Base-by-base conservation (phyloP, 2,888 invertebrate genomes). In the Apeira syringaria region DNA sequence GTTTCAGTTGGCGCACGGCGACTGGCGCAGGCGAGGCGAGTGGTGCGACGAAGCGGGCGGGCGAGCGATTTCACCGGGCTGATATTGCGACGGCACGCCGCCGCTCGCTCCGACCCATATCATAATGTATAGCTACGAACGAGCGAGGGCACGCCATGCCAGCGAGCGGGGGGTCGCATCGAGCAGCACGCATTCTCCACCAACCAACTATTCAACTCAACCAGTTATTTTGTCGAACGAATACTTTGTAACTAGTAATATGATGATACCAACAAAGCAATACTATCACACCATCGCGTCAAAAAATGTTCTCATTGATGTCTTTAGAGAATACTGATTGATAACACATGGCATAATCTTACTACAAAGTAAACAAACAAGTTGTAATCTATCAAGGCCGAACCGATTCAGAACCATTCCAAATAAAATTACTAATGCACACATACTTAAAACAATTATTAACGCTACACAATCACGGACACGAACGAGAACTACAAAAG, bases 1-100 rank as follows among this genome's bases (percentile, higher is more conserved):
- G 87, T 86, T 88, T 84, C 89, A 83, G 88, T 87, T 86, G 87
- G 87, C 87, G 88, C 87, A 87, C 82, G 79, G 83, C 85, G 87
- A 88, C 87, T 87, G 86, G 89, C 86, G 86, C 88, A 84, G 85
- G 83, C 85, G 71, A 83, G 87, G 86, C 81, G 80, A 73, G 85
- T 76, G 84, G 82, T 76, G 84, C 75, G 84, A 68, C 78, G 83
- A 74, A 70, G 84, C 84, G 85, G 85, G 86, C 84, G 86, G 84
- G 82, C 83, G 83, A 81, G 84, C 85, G 88, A 87, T 89, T 87
- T 88, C 87, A 88, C 88, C 86, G 88, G 83, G 85, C 83, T 83
- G 86, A 87, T 87, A 87, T 84, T 85, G 86, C 86, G 86, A 82
- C 82, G 84, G 84, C 81, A 81, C 76, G 80, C 78, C 75, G 24